phyloP scores from a whole-genome alignment of 2,113 vertebrate genomes.

The Carassius auratus region DNA sequence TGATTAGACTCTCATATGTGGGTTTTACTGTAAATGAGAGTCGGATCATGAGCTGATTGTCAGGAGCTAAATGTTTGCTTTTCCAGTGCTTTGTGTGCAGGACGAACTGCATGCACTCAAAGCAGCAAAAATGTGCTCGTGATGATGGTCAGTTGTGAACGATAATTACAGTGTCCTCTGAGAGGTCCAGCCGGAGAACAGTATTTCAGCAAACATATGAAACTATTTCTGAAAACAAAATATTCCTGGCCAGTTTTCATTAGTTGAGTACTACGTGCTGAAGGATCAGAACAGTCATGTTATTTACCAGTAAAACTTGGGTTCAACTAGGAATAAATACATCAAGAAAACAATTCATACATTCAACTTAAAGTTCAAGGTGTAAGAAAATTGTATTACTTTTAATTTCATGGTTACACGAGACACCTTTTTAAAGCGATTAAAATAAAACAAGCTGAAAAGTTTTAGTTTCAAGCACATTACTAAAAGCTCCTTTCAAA shows the following conservation, averaged over 20 bases:
- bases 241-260: background rate
- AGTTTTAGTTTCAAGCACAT: background rate
- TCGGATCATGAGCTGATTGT: conserved; percentile 6
- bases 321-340: background rate
- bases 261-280: background rate
- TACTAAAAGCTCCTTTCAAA: background rate
- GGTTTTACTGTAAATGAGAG: conserved; percentile 1
- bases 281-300: background rate
- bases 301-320: background rate
- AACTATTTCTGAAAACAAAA: background rate
- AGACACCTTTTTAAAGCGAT: background rate
- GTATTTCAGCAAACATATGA: conserved; percentile 17
- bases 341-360: background rate
- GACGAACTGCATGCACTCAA: background rate
- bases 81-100: background rate
- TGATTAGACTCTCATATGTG: conserved; percentile 26
- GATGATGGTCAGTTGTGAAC: conserved; percentile 58
- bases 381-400: background rate
- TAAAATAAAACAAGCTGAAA: background rate
- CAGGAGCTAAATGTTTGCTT: conserved; percentile 28
- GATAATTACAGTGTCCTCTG: conserved; percentile 31
- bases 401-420: background rate
- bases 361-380: too few relatives aligned
- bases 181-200: conserved; percentile 47
- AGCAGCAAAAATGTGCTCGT: conserved; percentile 41